Base-by-base conservation (phyloP, 2,888 invertebrate genomes). In the Opisthograptis luteolata region DNA sequence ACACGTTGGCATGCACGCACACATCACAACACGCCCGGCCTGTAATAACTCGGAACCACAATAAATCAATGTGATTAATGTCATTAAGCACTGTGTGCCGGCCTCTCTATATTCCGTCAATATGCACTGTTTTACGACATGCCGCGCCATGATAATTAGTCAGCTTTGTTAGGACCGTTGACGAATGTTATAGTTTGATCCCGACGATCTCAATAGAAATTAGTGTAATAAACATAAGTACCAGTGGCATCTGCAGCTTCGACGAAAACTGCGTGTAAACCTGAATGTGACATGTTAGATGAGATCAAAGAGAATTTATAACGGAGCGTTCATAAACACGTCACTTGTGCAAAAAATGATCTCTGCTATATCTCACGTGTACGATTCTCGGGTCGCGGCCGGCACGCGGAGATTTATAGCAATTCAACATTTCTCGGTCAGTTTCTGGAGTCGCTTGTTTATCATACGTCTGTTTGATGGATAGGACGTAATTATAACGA, bases 31-130 rank as follows among this genome's bases (percentile, higher is more conserved):
- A 58, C 75, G 78, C 77, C 84, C 82, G 82, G 87, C 88, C 90
- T 89, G 90, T 90, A 90, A 90, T 90, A 90, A 90, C 90, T 90
- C 89, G 90, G 89, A 89, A 89, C 90, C 90, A 89, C 90, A 89
- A 90, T 90, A 90, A 90, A 90, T 90, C 90, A 90, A 90, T 89
- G 89, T 90, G 90, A 90, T 90, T 90, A 90, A 90, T 90, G 90
- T 88, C 90, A 90, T 90, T 90, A 90, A 89, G 90, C 87, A 89
- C 87, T 87, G 88, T 87, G 88, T 87, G 90, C 89, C 82, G 87
- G 88, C 87, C 89, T 89, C 89, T 89, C 90, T 89, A 90, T 90
- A 90, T 89, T 90, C 89, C 88, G 89, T 90, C 90, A 90, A 90
- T 89, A 89, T 89, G 89, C 88, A 88, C 89, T 89, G 89, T 89